A percentile compares a stretch with the other conserved stretches of the same genome.
Conservation (phyloP, 2,797 vertebrate genomes). For the Parambassis ranga region DNA sequence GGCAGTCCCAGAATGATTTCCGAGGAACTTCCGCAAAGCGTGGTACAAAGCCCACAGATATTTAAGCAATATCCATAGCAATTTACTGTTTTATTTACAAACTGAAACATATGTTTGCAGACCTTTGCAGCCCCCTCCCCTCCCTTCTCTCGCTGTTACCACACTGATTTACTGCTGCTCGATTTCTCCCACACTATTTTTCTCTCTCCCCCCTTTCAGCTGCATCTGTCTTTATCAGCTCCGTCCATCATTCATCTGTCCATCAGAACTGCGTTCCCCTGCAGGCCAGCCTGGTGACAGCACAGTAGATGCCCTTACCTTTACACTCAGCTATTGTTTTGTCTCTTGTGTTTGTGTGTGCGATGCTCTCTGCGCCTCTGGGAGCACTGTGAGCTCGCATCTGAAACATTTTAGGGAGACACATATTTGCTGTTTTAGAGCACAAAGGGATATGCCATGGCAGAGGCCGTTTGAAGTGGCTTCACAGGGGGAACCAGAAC, state of each 20-base stretch:
- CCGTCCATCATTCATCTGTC: slow-evolving; percentile 31
- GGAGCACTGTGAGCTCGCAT: slow-evolving; percentile 66
- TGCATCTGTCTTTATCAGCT: slow-evolving; percentile 29
- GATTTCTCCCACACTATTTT: slow-evolving; percentile 50
- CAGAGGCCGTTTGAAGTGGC: slow-evolving; percentile 80
- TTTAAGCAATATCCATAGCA: slow-evolving; percentile 81
- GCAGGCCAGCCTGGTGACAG: slow-evolving; percentile 11
- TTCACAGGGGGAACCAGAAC: slow-evolving; percentile 78
- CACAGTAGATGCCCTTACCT: slow-evolving; percentile 28
- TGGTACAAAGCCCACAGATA: slow-evolving; percentile 80
- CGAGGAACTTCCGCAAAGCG: slow-evolving; percentile 79
- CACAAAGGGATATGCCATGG: slow-evolving; percentile 78
- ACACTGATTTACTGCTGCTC: slow-evolving; percentile 58
- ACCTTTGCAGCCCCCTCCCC: slow-evolving; percentile 44
- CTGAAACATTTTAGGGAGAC: slow-evolving; percentile 81
- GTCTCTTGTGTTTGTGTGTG: slow-evolving; percentile 37
- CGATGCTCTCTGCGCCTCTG: slow-evolving; percentile 53
- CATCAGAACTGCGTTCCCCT: slow-evolving; percentile 13
- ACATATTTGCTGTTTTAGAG: slow-evolving; percentile 78
- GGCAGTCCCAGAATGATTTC: slow-evolving; percentile 77
- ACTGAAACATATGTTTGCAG: slow-evolving; percentile 79
- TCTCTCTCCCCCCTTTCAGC: not conserved
- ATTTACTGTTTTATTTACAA: slow-evolving; percentile 84
- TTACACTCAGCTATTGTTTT: slow-evolving; percentile 35
- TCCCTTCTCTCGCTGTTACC: slow-evolving; percentile 40